Evolutionary conservation across 2,113 vertebrate genomes (phyloP).

Genomic region (Protobothrops mucrosquamatus): DNA sequence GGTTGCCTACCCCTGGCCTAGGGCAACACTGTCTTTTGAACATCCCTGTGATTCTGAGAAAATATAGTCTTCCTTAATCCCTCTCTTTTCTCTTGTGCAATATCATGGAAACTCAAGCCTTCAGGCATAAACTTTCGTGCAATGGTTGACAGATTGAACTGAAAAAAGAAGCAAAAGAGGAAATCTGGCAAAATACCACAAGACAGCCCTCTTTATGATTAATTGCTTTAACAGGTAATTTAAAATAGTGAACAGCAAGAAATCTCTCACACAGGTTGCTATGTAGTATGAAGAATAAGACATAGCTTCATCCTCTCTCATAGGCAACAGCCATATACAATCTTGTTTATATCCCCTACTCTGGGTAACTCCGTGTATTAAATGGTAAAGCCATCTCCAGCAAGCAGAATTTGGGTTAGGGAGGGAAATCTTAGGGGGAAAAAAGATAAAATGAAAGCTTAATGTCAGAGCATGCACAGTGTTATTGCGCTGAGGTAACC

Average conservation of each 20-base stretch:
- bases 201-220: not conserved
- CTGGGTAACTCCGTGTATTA: not conserved
- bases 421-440: not conserved
- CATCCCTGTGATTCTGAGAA: not conserved
- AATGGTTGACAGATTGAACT: not conserved
- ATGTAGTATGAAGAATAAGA: not conserved
- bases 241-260: not conserved
- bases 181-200: not conserved
- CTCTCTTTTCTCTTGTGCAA: not conserved
- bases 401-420: not conserved
- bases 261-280: not conserved
- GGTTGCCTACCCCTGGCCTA: too few relatives aligned
- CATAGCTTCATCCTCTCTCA: not conserved
- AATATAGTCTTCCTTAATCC: not conserved
- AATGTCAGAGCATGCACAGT: too few relatives aligned
- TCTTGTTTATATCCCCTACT: not conserved
- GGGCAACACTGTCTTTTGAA: not conserved
- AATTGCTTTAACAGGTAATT: not conserved
- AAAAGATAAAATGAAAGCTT: not conserved
- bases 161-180: not conserved
- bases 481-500: too few relatives aligned
- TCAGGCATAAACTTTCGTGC: not conserved
- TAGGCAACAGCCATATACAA: not conserved
- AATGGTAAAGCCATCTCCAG: not conserved
- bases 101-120: not conserved